Evolutionary conservation across 1,140 invertebrate species (phyloP).

Genomic region (Periplaneta americana): DNA sequence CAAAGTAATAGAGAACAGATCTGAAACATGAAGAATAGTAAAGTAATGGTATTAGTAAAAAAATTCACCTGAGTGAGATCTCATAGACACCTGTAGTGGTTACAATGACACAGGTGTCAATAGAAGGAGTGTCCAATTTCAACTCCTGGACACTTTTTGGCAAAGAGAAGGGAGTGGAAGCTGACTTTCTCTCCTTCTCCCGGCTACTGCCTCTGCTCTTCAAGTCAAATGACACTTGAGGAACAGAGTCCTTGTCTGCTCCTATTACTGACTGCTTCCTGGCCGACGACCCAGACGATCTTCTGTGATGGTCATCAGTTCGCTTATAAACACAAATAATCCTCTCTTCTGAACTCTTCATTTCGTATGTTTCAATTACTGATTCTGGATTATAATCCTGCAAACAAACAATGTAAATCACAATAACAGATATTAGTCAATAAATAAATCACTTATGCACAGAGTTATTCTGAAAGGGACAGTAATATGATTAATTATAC

Average conservation of each 20-base stretch:
- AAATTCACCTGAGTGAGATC: constrained; percentile 52
- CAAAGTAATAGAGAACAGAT: no score
- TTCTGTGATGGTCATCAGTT: neutral
- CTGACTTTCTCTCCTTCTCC: neutral
- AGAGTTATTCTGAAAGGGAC: no score
- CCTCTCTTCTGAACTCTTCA: neutral
- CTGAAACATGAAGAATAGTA: no score
- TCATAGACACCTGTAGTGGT: constrained; percentile 63
- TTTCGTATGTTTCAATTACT: constrained; percentile 12
- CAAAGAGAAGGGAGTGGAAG: neutral
- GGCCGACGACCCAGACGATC: neutral
- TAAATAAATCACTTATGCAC: no score
- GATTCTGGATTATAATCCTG: constrained; percentile 18
- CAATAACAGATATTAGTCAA: no score
- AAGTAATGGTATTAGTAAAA: no score
- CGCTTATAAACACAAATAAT: constrained; percentile 11
- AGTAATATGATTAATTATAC: no score
- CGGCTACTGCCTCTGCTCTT: neutral
- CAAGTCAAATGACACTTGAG: neutral
- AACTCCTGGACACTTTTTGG: neutral
- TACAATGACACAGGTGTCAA: constrained; percentile 65
- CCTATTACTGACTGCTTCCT: neutral
- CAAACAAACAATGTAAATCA: neutral
- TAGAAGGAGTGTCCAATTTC: constrained; percentile 36
- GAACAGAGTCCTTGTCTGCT: neutral